Evolutionary conservation across 1,140 invertebrate genomes (phyloP).

Genomic region (Pseudoatta argentina): DNA sequence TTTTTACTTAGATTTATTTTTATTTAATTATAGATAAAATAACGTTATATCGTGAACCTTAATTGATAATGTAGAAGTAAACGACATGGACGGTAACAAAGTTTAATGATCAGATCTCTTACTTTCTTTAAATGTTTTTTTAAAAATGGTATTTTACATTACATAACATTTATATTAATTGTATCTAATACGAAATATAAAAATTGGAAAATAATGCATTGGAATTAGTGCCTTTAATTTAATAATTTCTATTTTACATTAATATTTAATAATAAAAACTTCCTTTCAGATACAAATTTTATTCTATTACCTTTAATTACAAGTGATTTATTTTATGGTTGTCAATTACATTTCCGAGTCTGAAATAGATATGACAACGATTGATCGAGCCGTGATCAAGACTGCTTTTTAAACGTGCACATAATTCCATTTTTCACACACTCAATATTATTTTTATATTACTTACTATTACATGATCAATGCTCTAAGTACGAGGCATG

Average conservation of each 20-base stretch:
- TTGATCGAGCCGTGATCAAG: conserved; percentile 52
- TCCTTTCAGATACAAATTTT: background rate
- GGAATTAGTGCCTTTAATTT: background rate
- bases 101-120: background rate
- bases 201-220: background rate
- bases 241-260: background rate
- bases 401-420: conserved; percentile 76
- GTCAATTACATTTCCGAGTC: background rate
- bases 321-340: background rate
- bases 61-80: background rate
- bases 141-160: background rate
- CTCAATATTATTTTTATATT: conserved; percentile 80
- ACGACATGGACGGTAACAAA: background rate
- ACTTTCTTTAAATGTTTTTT: background rate
- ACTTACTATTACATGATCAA: conserved; percentile 85
- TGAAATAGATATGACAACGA: conserved; percentile 2
- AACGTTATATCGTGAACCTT: background rate
- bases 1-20: too few species aligned
- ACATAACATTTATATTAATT: background rate
- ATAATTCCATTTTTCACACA: conserved; percentile 68
- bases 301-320: background rate
- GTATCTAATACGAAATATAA: background rate
- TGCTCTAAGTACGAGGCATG: conserved; percentile 86
- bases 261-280: background rate
- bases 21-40: too few species aligned